Percentiles rank a stretch among this genome's conserved stretches.
Evolutionary conservation across 2,797 vertebrate species (phyloP).

Genomic region (Cuniculus paca): DNA sequence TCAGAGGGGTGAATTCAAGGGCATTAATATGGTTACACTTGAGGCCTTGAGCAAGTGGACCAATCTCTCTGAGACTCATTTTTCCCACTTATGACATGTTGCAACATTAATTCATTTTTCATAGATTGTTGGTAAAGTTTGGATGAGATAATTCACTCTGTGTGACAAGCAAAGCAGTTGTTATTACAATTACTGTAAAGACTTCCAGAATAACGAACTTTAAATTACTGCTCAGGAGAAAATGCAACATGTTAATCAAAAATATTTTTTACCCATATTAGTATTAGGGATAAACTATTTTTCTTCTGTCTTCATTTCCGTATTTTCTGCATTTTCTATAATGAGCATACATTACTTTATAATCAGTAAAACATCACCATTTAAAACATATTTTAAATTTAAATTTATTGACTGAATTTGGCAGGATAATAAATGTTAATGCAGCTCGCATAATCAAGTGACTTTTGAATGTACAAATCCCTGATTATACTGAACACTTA

Average conservation of each 20-base stretch:
- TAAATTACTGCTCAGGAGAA: background rate
- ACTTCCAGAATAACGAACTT: constrained; percentile 24
- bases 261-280: background rate
- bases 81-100: constrained; percentile 33
- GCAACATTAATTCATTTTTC: constrained; percentile 30
- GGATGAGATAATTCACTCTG: background rate
- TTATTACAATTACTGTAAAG: background rate
- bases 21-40: background rate
- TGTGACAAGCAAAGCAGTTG: background rate
- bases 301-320: constrained; percentile 42
- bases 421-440: constrained; percentile 77
- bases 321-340: constrained; percentile 68
- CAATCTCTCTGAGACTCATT: background rate
- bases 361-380: constrained; percentile 73
- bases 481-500: constrained; percentile 71
- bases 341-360: constrained; percentile 68
- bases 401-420: constrained; percentile 75
- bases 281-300: constrained; percentile 5
- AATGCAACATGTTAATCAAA: background rate
- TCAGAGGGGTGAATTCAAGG: constrained; percentile 67
- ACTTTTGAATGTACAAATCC: constrained; percentile 68
- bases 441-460: constrained; percentile 75
- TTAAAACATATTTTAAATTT: constrained; percentile 81
- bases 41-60: background rate
- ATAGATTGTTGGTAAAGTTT: background rate